Percentiles rank a stretch among this genome's conserved stretches.
These are phyloP conservation scores for Gymnothorax reevesii DNA, from an alignment of 2,797 vertebrate species.

Conservation along the genomic window DNA sequence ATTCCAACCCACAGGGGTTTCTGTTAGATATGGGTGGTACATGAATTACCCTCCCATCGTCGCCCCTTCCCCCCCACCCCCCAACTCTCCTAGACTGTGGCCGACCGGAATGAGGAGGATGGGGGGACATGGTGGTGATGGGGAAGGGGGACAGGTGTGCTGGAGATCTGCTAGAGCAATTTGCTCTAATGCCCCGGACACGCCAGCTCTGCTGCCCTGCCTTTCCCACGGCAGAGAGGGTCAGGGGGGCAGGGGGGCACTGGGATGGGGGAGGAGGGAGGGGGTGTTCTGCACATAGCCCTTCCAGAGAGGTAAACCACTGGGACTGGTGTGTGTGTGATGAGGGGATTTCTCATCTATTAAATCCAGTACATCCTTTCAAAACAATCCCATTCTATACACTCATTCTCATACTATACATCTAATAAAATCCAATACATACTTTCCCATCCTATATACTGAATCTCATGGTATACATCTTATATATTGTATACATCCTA, in stretches of 20 bases:
- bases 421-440: no score
- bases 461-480: no score
- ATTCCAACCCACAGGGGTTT: background rate
- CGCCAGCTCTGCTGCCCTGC: constrained; percentile 44
- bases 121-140: constrained; percentile 1
- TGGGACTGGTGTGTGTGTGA: background rate
- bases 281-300: constrained; percentile 20
- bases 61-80: background rate
- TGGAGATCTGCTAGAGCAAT: constrained; percentile 59
- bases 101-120: background rate
- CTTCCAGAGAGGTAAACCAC: background rate
- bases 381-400: no score
- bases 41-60: background rate
- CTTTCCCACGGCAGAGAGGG: constrained; percentile 59
- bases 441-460: no score
- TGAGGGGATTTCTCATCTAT: no score
- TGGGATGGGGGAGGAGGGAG: background rate
- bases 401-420: no score
- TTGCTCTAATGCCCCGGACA: constrained; percentile 58
- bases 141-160: constrained; percentile 55
- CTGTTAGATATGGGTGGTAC: background rate
- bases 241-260: constrained; percentile 38
- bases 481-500: no score
- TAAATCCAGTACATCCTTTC: no score
- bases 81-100: background rate